A percentile compares a stretch with the other conserved stretches of the same genome.
phyloP scores from a whole-genome alignment of 1,140 invertebrate species.

The Xylocopa sonorina region DNA sequence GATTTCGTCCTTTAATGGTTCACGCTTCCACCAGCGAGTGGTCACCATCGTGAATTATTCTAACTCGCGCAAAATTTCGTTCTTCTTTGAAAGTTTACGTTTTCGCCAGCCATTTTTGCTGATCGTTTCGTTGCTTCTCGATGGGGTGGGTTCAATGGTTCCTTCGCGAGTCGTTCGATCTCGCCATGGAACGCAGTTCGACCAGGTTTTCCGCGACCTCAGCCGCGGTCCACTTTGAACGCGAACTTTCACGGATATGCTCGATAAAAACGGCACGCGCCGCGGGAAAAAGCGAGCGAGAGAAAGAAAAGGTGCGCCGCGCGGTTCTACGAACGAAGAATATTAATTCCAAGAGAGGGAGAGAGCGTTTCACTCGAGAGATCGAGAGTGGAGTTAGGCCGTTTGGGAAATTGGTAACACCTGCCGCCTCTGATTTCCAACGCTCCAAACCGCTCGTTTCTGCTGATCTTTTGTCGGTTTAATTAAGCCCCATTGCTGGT shows the following conservation, averaged over 20 bases:
- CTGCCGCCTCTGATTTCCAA: background rate
- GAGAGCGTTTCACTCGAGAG: constrained; percentile 26
- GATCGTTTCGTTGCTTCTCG: background rate
- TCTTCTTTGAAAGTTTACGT: no score
- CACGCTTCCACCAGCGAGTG: background rate
- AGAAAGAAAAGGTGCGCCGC: constrained; percentile 9
- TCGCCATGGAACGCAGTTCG: background rate
- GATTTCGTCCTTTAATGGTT: background rate
- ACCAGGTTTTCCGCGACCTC: constrained; percentile 41
- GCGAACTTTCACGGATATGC: constrained; percentile 56
- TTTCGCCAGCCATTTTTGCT: background rate
- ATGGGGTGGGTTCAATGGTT: no score
- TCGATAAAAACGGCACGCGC: constrained; percentile 43
- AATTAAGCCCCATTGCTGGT: no score
- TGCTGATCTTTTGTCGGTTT: no score
- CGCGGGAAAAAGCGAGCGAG: background rate
- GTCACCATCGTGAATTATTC: background rate
- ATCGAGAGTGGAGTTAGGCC: constrained; percentile 6
- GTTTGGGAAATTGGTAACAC: constrained; percentile 7
- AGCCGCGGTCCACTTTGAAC: constrained; percentile 48
- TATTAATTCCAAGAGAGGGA: constrained; percentile 33
- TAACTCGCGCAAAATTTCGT: background rate
- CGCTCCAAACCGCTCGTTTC: background rate
- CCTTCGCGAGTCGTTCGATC: no score
- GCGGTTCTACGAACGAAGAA: constrained; percentile 28